Evolutionary conservation across 2,888 invertebrate species (phyloP), one percentile per base, ranked within the genome.

Genomic region (Peribatodes rhomboidaria): DNA sequence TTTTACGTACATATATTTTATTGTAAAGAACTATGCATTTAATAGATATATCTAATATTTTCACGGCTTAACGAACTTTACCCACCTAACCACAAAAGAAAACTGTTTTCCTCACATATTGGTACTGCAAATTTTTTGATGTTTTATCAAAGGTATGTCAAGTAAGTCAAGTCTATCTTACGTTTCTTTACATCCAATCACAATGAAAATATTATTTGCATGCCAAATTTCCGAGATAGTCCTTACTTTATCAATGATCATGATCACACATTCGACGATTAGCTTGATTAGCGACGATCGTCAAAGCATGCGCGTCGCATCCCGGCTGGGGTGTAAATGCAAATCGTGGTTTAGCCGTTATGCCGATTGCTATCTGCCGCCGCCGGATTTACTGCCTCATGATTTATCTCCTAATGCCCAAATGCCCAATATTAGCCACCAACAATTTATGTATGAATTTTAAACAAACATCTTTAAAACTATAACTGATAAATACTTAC

Each of bases 311-410:
- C 49, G 65, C 68, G 47, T 55, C 62, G 65, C 67, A 71, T 63
- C 66, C 62, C 49, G 44, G 31, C 39, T 18, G 76, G 84, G 83
- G 84, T 81, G 84, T 78, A 82, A 83, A 87, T 88, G 88, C 86
- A 88, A 88, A 88, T 88, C 83, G 85, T 77, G 85, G 86, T 80
- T 86, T 88, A 88, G 86, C 79, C 83, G 82, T 83, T 84, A 86
- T 86, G 80, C 82, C 82, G 78, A 83, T 83, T 80, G 78, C 79
- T 85, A 86, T 87, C 86, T 82, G 81, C 79, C 70, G 71, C 74
- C 74, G 67, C 70, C 75, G 81, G 83, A 81, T 82, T 84, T 84
- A 84, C 73, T 73, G 72, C 74, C 72, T 72, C 78, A 80, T 81
- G 79, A 83, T 81, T 82, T 81, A 85, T 83, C 72, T 65, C 65